Evolutionary conservation across 2,888 invertebrate genomes (phyloP).

Genomic region (Aromia moschata): DNA sequence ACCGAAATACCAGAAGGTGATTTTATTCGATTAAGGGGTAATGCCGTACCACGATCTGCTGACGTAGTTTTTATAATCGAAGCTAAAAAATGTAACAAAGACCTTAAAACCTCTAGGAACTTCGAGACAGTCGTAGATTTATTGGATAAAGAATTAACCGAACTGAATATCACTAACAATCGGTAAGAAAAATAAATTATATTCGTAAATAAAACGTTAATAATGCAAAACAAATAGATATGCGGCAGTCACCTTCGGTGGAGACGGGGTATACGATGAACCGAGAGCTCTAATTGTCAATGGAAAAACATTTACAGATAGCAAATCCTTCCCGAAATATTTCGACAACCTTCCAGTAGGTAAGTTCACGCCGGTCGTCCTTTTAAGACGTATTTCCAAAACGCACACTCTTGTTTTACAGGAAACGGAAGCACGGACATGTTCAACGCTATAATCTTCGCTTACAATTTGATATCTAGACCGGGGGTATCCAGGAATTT

Average conservation of each 20-base stretch:
- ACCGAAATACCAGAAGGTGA: constrained; percentile 78
- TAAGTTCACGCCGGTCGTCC: constrained; percentile 48
- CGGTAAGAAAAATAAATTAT: constrained; percentile 64
- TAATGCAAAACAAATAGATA: constrained; percentile 67
- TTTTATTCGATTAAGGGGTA: constrained; percentile 72
- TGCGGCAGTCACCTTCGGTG: constrained; percentile 85
- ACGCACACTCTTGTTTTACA: constrained; percentile 44
- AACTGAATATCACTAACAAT: constrained; percentile 71
- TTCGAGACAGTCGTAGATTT: constrained; percentile 74
- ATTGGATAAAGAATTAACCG: constrained; percentile 75
- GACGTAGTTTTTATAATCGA: constrained; percentile 92
- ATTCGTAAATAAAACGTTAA: not conserved
- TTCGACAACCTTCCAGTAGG: constrained; percentile 77
- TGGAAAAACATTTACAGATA: constrained; percentile 74
- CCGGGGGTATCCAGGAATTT: constrained; percentile 86
- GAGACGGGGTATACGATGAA: constrained; percentile 74
- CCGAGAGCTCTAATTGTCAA: constrained; percentile 80
- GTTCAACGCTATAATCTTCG: constrained; percentile 79
- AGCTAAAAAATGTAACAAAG: constrained; percentile 83
- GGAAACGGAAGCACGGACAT: constrained; percentile 73
- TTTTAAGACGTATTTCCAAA: constrained; percentile 24
- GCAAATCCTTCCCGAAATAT: constrained; percentile 71
- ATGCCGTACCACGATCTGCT: constrained; percentile 72
- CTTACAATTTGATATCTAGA: constrained; percentile 79
- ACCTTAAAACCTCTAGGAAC: constrained; percentile 72